Base-by-base conservation (phyloP, 2,888 invertebrate genomes). In the Sphinx pinastri region DNA sequence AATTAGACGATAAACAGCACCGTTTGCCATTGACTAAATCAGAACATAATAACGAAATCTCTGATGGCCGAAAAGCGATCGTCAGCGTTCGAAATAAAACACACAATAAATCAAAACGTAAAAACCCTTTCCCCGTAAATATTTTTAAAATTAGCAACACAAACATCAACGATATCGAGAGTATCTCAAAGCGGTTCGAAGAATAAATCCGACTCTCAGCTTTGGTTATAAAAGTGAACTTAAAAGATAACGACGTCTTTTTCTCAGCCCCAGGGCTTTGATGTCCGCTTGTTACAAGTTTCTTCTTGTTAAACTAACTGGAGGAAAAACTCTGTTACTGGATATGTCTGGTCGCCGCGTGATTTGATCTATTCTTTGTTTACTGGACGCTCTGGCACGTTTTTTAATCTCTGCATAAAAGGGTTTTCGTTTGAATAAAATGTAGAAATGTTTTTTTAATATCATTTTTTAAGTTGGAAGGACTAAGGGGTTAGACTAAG, bases 201-300 rank as follows among this genome's bases (percentile, higher is more conserved):
- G 74, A 72, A 75, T 75, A 73, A 75, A 76, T 77, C 60, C 7
- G 52, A 57, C 45, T 58, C 51, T 51, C 16, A 31, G 69, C 69
- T 63, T 69, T 63, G 75, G 79, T 76, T 77, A 76, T 79, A 79
- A 81, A 81, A 82, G 81, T 76, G 77, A 75, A 79, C 76, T 80
- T 82, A 78, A 77, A 79, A 81, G 79, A 84, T 85, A 85, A 85
- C 84, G 83, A 84, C 74, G 77, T 73, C 75, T 79, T 77, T 73
- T 73, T 69, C 76, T 79, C 74, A 74, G 63, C 67, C 58, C 31
- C 74, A 70, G 71, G 73, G 77, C 82, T 85, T 85, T 85, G 77
- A 77, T 72, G 80, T 74, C 75, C 71, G 73, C 81, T 82, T 81
- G 83, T 84, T 82, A 84, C 80, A 78, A 82, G 76, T 83, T 81